Evolutionary conservation across 2,797 vertebrate species (phyloP), one percentile per base, ranked within the genome.

Genomic region (Acanthornis magna): DNA sequence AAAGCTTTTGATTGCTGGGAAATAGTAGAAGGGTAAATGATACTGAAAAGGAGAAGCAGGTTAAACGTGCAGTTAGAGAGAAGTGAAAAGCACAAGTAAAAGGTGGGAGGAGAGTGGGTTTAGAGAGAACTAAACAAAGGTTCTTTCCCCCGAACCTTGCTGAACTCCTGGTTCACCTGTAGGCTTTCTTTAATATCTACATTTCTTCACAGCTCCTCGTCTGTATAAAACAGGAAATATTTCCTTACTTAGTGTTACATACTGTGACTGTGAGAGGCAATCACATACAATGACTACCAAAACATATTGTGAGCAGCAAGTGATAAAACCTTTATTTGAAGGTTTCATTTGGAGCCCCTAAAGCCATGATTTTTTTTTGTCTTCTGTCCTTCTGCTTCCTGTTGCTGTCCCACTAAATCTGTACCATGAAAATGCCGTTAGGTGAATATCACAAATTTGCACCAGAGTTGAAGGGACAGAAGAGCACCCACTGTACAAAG

Each of bases 1-100:
- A 67, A 57, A 88, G 51, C 42, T 87, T 94, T 58, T 68, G 47
- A 72, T 75, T 90, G 79, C 63, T 73, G n/a, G 16, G 61, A 93
- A 90, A 86, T 3, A 73, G 27, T 40, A 40, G 34, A 78, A 85
- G 32, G 55, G 32, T 70, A 91, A 91, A 66, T 45, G 36, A 91
- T 36, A 66, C 3, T 61, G 70, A 47, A 80, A 71, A 72, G 12
- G 27, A 83, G 73, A 88, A 88, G 30, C 81, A 62, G 62, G 62
- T 88, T 75, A 90, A 92, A 72, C 15, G 86, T 7, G 6, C 50
- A 43, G 75, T 53, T 21, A 78, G 30, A 74, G 68, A 92, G 36
- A 93, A 81, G 7, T 42, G 61, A 94, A 92, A 93, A 88, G 68
- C 50, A 29, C 45, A 53, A 67, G 23, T 32, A 34, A 80, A 74